A percentile compares a stretch with the other conserved stretches of the same genome.
Conservation (phyloP, 2,113 vertebrate species). For the Periophthalmus modestus region DNA sequence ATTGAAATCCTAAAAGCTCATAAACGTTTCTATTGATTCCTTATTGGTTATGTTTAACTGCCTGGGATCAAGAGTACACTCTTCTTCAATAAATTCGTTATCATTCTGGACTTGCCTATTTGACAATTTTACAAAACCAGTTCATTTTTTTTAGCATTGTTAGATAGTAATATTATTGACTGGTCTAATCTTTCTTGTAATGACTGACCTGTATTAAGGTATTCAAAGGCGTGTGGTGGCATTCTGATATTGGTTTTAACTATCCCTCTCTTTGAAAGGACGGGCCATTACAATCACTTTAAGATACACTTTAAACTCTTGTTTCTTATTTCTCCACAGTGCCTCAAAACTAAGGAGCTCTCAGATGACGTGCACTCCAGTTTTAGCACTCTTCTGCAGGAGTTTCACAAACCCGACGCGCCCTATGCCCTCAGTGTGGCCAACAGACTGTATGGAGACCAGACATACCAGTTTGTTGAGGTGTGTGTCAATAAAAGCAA, state of each 20-base stretch:
- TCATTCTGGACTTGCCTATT: too few relatives aligned
- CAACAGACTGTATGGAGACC: conserved; percentile 87
- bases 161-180: neutral
- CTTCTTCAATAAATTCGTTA: too few relatives aligned
- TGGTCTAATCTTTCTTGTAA: neutral
- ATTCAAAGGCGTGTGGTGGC: neutral
- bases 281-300: neutral
- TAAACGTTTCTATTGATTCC: too few relatives aligned
- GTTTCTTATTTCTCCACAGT: conserved; percentile 1
- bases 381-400: conserved; percentile 76
- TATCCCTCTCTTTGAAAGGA: neutral
- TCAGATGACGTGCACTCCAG: conserved; percentile 72
- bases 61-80: too few relatives aligned
- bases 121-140: too few relatives aligned
- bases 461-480: conserved; percentile 81
- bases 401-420: conserved; percentile 78
- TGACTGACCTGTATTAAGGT: too few relatives aligned
- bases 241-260: neutral
- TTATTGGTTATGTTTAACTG: too few relatives aligned
- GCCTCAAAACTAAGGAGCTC: conserved; percentile 43
- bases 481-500: conserved; percentile 60
- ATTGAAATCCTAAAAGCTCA: too few relatives aligned
- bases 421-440: conserved; percentile 83
- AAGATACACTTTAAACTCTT: neutral
- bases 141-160: neutral